A percentile compares a stretch with the other conserved stretches of the same genome.
These are phyloP conservation scores for Drosophila rellima DNA, from an alignment of 2,888 invertebrate genomes.

Conservation along the genomic window DNA sequence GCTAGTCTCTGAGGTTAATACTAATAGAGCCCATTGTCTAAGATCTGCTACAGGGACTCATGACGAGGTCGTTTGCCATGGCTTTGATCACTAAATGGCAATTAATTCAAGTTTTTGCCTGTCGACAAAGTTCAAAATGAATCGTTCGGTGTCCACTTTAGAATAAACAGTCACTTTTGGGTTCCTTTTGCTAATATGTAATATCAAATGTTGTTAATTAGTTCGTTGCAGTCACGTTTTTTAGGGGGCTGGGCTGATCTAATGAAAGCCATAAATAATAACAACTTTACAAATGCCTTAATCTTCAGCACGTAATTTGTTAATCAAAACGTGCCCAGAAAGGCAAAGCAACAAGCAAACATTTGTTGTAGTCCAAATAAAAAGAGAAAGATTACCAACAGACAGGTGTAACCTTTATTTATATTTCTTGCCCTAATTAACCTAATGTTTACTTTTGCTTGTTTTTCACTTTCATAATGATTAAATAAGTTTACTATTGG, in stretches of 20 bases:
- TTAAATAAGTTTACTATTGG: conserved; percentile 16
- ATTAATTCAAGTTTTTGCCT: conserved; percentile 44
- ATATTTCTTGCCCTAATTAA: conserved; percentile 29
- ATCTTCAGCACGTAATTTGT: conserved; percentile 59
- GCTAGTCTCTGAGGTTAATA: conserved; percentile 46
- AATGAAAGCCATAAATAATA: conserved; percentile 64
- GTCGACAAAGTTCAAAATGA: conserved; percentile 48
- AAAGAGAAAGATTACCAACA: conserved; percentile 38
- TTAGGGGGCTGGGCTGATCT: conserved; percentile 25
- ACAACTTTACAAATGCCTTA: conserved; percentile 49
- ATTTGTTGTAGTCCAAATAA: conserved; percentile 25
- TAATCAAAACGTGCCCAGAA: conserved; percentile 52
- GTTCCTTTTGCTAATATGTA: conserved; percentile 20
- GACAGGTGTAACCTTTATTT: conserved; percentile 11
- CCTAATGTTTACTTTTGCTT: conserved; percentile 15
- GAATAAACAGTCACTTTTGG: conserved; percentile 37
- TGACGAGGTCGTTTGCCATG: conserved; percentile 35
- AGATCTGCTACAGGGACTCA: conserved; percentile 16
- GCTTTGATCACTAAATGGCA: conserved; percentile 40
- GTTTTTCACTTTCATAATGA: conserved; percentile 11
- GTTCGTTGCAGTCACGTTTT: conserved; percentile 50
- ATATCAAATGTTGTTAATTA: conserved; percentile 46
- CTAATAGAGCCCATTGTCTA: conserved; percentile 35
- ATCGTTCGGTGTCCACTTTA: conserved; percentile 24
- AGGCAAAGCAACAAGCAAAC: conserved; percentile 27